These are phyloP conservation scores for Clinocottus analis DNA, from an alignment of 2,113 vertebrate species.

Conservation along the genomic window DNA sequence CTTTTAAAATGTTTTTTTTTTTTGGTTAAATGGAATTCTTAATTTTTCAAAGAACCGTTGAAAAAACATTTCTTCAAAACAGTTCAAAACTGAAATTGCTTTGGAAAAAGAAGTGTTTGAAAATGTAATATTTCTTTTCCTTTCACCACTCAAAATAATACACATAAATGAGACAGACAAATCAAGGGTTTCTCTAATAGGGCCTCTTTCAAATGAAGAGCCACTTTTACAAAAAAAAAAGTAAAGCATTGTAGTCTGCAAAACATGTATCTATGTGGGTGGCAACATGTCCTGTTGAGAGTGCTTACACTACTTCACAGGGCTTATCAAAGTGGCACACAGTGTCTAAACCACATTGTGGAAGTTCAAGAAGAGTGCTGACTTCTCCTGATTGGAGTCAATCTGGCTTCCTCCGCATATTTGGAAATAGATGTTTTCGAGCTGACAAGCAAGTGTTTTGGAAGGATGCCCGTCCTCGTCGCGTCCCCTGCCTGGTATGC, in stretches of 20 bases:
- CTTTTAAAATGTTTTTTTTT: neutral
- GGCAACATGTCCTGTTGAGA: neutral
- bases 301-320: neutral
- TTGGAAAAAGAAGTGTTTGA: neutral
- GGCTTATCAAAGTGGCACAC: neutral
- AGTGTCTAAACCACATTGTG: neutral
- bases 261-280: neutral
- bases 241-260: neutral
- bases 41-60: neutral
- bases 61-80: neutral
- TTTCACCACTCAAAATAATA: neutral
- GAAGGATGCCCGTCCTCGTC: neutral
- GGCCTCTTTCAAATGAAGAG: neutral
- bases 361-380: neutral
- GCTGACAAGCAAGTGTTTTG: conserved; percentile 7
- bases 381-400: conserved; percentile 6
- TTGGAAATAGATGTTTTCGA: conserved; percentile 28
- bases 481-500: neutral
- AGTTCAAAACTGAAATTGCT: neutral
- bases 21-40: neutral
- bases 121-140: neutral
- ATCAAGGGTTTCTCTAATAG: neutral
- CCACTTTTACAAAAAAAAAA: neutral
- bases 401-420: neutral
- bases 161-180: neutral